Percentiles rank a stretch among this genome's conserved stretches.
Evolutionary conservation across 2,113 vertebrate genomes (phyloP).

Genomic region (Tautogolabrus adspersus): DNA sequence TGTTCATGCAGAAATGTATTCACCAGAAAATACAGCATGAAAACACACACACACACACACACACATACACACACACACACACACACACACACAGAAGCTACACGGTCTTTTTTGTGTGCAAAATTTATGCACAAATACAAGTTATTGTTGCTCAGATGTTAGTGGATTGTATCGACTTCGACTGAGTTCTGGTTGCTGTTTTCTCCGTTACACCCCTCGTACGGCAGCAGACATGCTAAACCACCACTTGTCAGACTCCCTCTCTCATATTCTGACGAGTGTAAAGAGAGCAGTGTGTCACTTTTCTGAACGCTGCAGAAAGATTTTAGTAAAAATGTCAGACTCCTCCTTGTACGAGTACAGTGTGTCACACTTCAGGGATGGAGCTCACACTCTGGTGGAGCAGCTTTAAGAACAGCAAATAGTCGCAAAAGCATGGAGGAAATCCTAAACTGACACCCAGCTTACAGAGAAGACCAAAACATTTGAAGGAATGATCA

Average conservation of each 20-base stretch:
- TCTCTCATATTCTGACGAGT: slow-evolving; percentile 22
- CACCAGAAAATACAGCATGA: slow-evolving; percentile 2
- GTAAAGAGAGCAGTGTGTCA: slow-evolving; percentile 39
- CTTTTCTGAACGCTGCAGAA: slow-evolving; percentile 6
- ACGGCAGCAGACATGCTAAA: slow-evolving; percentile 15
- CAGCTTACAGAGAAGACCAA: not conserved
- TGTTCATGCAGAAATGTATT: slow-evolving; percentile 50
- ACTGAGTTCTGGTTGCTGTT: not conserved
- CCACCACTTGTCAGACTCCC: slow-evolving; percentile 10
- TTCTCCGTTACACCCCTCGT: not conserved
- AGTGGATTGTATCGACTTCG: not conserved
- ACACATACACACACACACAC: not conserved
- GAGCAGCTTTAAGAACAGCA: slow-evolving; percentile 18
- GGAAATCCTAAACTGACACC: not conserved
- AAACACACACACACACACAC: not conserved
- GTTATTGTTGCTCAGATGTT: not conserved
- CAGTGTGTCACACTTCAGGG: slow-evolving; percentile 42
- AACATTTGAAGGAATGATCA: not conserved
- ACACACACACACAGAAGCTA: not conserved
- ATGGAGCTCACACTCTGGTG: slow-evolving; percentile 20
- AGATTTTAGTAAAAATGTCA: slow-evolving; percentile 44
- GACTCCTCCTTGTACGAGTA: not conserved
- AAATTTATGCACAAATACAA: not conserved
- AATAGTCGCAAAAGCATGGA: not conserved
- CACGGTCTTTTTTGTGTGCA: not conserved